Percentiles rank a stretch among this genome's conserved stretches.
phyloP scores from a whole-genome alignment of 2,113 vertebrate species.

The Eidolon helvum region DNA sequence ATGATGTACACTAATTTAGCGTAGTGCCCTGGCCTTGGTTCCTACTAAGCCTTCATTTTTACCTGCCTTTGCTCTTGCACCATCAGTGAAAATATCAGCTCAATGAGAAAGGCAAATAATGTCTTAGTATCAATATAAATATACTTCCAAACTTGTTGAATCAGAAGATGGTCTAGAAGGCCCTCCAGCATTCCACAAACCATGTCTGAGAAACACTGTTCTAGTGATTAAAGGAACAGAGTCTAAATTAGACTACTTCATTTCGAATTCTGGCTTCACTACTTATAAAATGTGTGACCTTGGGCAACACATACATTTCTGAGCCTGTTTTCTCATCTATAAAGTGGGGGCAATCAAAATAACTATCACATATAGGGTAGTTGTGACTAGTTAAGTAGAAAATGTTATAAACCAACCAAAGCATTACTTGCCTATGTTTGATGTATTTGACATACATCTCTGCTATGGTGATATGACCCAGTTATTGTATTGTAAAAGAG shows the following conservation, averaged over 20 bases:
- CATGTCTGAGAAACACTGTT: background rate
- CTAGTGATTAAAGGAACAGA: background rate
- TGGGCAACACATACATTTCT: background rate
- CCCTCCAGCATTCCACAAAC: background rate
- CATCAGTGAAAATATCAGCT: background rate
- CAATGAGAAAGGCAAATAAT: background rate
- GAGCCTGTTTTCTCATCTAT: background rate
- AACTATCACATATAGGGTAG: background rate
- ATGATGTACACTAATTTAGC: background rate
- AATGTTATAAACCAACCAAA: background rate
- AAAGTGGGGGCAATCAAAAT: background rate
- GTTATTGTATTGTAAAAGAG: background rate
- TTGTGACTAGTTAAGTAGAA: background rate
- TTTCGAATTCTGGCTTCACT: background rate
- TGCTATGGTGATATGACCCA: background rate
- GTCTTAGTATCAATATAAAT: background rate
- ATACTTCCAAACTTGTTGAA: background rate
- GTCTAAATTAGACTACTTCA: background rate
- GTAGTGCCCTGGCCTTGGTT: background rate
- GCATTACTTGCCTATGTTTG: background rate
- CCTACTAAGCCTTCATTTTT: background rate
- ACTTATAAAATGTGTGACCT: background rate
- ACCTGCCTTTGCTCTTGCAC: background rate
- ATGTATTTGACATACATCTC: background rate
- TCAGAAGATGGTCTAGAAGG: background rate